phyloP scores from a whole-genome alignment of 2,113 vertebrate species.

The Indicator maculatus region DNA sequence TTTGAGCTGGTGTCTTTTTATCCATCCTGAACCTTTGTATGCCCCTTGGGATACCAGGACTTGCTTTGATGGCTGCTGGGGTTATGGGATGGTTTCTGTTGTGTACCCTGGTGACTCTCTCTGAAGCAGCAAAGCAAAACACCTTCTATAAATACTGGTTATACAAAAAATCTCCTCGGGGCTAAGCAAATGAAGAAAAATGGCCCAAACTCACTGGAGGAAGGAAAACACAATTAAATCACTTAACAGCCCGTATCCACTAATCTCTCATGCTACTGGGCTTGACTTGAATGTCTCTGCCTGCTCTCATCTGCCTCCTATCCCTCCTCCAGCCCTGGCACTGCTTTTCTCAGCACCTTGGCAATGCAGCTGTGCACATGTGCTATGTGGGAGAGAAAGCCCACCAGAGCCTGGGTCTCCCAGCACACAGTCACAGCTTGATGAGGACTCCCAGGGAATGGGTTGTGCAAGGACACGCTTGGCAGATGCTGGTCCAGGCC shows the following conservation, averaged over 20 bases:
- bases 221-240: slow-evolving; percentile 42
- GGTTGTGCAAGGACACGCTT: neutral
- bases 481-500: neutral
- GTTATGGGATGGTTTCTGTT: fast-evolving
- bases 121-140: neutral
- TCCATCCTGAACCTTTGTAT: fast-evolving
- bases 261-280: neutral
- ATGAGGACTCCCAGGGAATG: fast-evolving
- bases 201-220: neutral
- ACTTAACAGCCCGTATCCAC: neutral
- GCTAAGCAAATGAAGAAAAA: slow-evolving; percentile 11
- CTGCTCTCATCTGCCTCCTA: neutral
- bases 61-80: neutral
- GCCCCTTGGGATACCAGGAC: fast-evolving
- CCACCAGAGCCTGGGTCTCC: neutral
- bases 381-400: neutral
- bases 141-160: neutral
- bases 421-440: too few species aligned
- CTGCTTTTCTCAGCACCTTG: neutral
- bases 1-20: neutral
- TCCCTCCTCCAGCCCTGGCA: neutral
- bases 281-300: neutral
- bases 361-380: fast-evolving
- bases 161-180: neutral
- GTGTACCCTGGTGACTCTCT: neutral